Base-by-base conservation (phyloP, 2,113 vertebrate genomes). In the Hippocampus comes region DNA sequence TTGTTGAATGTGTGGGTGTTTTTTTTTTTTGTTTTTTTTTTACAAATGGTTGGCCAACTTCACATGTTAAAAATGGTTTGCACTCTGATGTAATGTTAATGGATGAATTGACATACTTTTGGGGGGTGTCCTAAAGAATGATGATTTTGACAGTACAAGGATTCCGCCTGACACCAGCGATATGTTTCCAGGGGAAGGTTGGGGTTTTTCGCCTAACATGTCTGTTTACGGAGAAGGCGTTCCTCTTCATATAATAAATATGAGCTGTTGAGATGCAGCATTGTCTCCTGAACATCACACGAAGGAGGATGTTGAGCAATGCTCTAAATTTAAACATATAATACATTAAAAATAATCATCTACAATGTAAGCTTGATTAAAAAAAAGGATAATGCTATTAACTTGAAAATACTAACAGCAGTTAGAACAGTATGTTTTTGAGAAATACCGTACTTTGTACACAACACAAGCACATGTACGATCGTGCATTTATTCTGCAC, bases 221-320 rank as follows among this genome's bases (percentile, higher is more conserved):
- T 14, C 9, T n/a, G 4, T 43, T 21, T 23, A 41, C 17, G 20
- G 11, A 25, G 17, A 34, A 63, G 10, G 63, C 4, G 38, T 43
- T n/a, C 3, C 27, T 61, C 15, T 34, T 61, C 59, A 61, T 12
- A 27, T 68, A 9, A 74, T 61, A 69, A 78, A 71, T 60, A 43
- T 18, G 66, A 51, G 48, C 43, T 67, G 68, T 49, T 25, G 27
- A 72, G 70, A 53, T 18, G 60, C 5, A 72, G 70, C 1, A 56
- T 34, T 69, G 42, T 43, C n/a, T 34, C 59, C 63, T 25, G 12
- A 41, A 68, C 56, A 69, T 61, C 25, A 71, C 66, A 51, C 75
- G 71, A 7, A 42, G 74, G 64, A 78, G 71, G 59, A 64, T 2
- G 67, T 59, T 53, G 3, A 9, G 34, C 56, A 68, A 78, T 15